Base-by-base conservation (phyloP, 1,140 invertebrate species). In the Bombus confusus region DNA sequence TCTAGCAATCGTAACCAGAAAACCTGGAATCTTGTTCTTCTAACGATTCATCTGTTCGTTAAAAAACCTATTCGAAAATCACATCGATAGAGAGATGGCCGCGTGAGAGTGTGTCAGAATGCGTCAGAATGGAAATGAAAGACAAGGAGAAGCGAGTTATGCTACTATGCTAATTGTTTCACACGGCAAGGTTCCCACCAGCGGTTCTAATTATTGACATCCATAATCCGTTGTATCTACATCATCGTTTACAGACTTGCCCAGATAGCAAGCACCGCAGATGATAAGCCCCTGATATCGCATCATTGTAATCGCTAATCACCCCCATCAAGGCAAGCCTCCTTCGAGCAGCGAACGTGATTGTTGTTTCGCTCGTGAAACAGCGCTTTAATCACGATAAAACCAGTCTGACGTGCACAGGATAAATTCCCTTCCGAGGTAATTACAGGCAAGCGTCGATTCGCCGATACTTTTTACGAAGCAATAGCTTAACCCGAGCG, bases 201-300 rank as follows among this genome's bases (percentile, higher is more conserved):
- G 37, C 10, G 9, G 28, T 8, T 0, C 25, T 39, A 73, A 66
- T 83, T 83, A 83, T 77, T 68, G 81, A 68, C 81, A 39, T 52
- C 41, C 57, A 22, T 75, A 82, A 74, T 59, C 72, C 52, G 10
- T 37, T 64, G 41, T 64, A 64, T 39, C 57, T 28, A 37, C 71
- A 37, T 47, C 39, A 10, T 47, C 34, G 79, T 80, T 74, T 34
- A 47, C 69, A 73, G n/a, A 77, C 31, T 76, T 68, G 31, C 22
- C 12, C 12, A 10, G 69, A 52, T 74, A 74, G 41, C 15, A 59
- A 28, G 12, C 12, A 2, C 18, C 57, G 12, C 8, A 15, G n/a
- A 41, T 25, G 80, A 75, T 47, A 75, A 66, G 39, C 62, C 28
- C 18, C 28, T 37, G 81, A 52, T 83, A 83, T 68, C 62, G 18